Evolutionary conservation across 2,113 vertebrate species (phyloP).

Genomic region (Acrocephalus arundinaceus): DNA sequence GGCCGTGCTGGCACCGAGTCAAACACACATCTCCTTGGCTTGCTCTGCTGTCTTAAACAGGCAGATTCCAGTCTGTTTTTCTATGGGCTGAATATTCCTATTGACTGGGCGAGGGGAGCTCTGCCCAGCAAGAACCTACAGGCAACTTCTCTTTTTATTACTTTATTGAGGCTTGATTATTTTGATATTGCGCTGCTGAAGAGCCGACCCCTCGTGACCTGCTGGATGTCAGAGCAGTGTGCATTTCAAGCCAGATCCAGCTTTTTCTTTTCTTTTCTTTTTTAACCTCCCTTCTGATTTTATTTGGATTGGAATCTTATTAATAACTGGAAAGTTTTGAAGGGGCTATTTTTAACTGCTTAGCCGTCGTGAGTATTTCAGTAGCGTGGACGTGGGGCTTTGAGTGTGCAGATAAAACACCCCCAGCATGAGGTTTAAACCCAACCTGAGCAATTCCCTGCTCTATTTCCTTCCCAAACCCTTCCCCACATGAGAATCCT

Average conservation of each 20-base stretch:
- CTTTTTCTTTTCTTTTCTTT: not conserved
- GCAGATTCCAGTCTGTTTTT: constrained; percentile 66
- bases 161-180: not conserved
- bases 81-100: constrained; percentile 57
- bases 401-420: accelerated
- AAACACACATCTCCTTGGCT: constrained; percentile 74
- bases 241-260: not conserved
- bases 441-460: not conserved
- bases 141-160: constrained; percentile 14
- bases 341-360: not conserved
- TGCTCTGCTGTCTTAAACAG: constrained; percentile 28
- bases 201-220: not conserved
- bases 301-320: not conserved
- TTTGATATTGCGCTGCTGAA: not conserved
- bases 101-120: constrained; percentile 33
- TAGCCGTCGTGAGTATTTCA: not conserved
- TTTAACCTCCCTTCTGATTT: not conserved
- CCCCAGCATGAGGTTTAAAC: not conserved
- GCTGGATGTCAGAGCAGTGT: not conserved
- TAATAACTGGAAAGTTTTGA: not conserved
- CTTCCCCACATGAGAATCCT: not conserved
- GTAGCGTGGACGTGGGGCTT: accelerated
- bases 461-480: not conserved
- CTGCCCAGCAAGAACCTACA: not conserved
- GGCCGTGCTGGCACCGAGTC: constrained; percentile 75